Percentiles rank a stretch among this genome's conserved stretches.
Conservation (phyloP, 2,888 invertebrate genomes). For the Gryllus longicercus region DNA sequence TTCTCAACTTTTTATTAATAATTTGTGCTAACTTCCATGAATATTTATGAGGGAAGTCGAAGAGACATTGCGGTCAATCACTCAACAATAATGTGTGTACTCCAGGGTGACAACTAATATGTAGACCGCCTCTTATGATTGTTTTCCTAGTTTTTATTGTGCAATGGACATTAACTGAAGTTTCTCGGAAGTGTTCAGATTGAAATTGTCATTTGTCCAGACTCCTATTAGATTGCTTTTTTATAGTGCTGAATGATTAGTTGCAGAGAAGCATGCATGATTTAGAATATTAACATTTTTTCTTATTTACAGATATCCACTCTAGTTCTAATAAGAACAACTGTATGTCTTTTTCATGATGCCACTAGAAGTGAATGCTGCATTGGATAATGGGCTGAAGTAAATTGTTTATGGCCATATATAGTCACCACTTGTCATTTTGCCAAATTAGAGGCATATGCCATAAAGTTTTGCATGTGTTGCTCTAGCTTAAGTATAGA, state of each 20-base stretch:
- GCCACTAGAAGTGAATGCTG: constrained; percentile 17
- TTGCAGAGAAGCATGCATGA: constrained; percentile 7
- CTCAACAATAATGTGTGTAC: background rate
- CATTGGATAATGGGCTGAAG: constrained; percentile 5
- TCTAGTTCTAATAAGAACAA: background rate
- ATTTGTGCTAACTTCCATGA: no score
- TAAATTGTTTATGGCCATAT: background rate
- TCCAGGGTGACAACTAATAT: background rate
- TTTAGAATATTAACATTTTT: constrained; percentile 2
- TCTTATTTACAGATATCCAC: constrained; percentile 17
- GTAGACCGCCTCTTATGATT: constrained; percentile 7
- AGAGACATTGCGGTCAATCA: background rate
- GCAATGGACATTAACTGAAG: background rate
- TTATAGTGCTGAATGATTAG: constrained; percentile 3
- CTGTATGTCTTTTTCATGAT: constrained; percentile 1
- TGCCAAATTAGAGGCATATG: background rate
- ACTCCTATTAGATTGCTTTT: constrained; percentile 17
- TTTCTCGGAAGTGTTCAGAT: constrained; percentile 10
- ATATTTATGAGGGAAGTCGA: no score
- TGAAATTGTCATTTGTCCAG: constrained; percentile 2
- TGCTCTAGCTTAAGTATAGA: constrained; percentile 17
- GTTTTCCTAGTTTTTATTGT: background rate
- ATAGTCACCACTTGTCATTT: background rate
- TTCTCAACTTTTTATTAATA: no score
- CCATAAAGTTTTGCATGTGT: background rate